Evolutionary conservation across 92 coral and sea anemone species (phyloP).

Genomic region (Galaxea fascicularis): DNA sequence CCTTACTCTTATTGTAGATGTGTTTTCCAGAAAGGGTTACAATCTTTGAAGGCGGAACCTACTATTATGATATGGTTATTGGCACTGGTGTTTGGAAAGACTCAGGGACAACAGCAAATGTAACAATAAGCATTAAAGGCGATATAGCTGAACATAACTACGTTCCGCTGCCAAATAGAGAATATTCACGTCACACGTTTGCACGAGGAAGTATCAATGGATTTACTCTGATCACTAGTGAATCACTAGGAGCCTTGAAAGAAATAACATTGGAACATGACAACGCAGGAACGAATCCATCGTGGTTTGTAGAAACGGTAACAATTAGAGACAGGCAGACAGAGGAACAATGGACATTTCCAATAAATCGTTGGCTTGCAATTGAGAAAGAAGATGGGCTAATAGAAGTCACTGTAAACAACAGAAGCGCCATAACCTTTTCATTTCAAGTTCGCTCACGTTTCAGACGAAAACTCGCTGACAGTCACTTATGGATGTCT

Average conservation of each 20-base stretch:
- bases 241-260: constrained; percentile 34
- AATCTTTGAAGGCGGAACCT: constrained; percentile 2
- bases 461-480: constrained; percentile 50
- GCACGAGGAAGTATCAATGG: constrained; percentile 61
- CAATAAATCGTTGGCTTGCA: constrained; percentile 67
- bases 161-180: constrained; percentile 21
- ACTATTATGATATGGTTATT: constrained; percentile 15
- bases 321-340: constrained; percentile 44
- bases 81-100: constrained; percentile 27
- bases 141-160: background rate
- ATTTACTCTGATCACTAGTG: constrained; percentile 28
- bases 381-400: constrained; percentile 56
- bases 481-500: constrained; percentile 75
- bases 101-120: constrained; percentile 37
- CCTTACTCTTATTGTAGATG: constrained; percentile 9
- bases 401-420: constrained; percentile 46
- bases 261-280: constrained; percentile 52
- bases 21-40: constrained; percentile 25
- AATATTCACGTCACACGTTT: constrained; percentile 17
- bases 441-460: constrained; percentile 43
- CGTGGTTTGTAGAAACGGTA: constrained; percentile 60
- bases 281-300: constrained; percentile 56
- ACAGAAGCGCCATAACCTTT: constrained; percentile 17
- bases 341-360: constrained; percentile 50
- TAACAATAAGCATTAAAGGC: background rate